These are phyloP conservation scores for Ectropis crepuscularia DNA, from an alignment of 2,888 invertebrate species.

Conservation along the genomic window DNA sequence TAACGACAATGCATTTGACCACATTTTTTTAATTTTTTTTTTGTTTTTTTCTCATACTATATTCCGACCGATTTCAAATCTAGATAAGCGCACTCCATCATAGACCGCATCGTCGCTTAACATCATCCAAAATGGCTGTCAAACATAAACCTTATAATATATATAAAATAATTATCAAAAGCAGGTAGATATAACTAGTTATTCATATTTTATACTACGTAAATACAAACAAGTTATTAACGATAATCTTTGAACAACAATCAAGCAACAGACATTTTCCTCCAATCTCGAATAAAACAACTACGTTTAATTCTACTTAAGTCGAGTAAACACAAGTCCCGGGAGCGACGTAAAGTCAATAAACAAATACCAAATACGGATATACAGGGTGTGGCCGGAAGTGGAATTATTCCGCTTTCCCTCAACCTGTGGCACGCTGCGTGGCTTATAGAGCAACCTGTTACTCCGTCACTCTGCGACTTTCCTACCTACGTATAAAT, in stretches of 20 bases:
- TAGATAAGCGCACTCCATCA: too few species aligned
- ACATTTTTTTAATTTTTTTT: too few species aligned
- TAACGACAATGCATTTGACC: too few species aligned
- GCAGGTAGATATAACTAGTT: too few species aligned
- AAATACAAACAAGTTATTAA: background rate
- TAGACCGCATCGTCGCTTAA: too few species aligned
- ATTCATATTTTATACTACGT: background rate
- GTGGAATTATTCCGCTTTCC: conserved; percentile 26
- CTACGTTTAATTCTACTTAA: background rate
- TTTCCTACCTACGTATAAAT: background rate
- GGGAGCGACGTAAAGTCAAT: conserved; percentile 22
- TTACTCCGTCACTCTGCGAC: conserved; percentile 33
- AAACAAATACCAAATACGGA: conserved; percentile 27
- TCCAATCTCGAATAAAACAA: background rate
- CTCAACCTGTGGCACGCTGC: conserved; percentile 45
- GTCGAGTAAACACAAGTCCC: conserved; percentile 8
- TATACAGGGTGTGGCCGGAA: conserved; percentile 42
- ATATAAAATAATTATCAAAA: too few species aligned
- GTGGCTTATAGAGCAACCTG: conserved; percentile 40
- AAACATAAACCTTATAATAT: too few species aligned
- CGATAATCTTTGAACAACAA: background rate
- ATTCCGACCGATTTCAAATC: too few species aligned
- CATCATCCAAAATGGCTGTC: too few species aligned
- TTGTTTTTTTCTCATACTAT: too few species aligned
- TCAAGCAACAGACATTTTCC: background rate